Evolutionary conservation across 2,888 invertebrate species (phyloP).

Genomic region (Pteria penguin): DNA sequence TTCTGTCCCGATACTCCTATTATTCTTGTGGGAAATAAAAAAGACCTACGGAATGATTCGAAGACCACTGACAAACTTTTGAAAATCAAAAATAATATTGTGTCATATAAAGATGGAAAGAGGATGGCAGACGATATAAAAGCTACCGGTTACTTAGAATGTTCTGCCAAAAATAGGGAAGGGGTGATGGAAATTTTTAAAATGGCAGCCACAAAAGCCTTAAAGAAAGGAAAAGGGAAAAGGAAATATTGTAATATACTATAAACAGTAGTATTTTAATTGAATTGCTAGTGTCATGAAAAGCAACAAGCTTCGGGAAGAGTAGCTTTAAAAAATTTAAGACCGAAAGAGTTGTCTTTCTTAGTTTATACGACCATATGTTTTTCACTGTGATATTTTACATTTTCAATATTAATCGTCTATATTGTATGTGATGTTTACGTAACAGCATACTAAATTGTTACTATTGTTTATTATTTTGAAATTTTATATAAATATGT

Average conservation of each 20-base stretch:
- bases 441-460: too few relatives aligned
- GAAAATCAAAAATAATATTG: not conserved
- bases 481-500: too few relatives aligned
- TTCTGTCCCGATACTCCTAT: conserved; percentile 26
- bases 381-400: too few relatives aligned
- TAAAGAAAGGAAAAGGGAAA: conserved; percentile 1
- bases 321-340: too few relatives aligned
- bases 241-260: conserved; percentile 6
- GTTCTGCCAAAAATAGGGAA: conserved; percentile 26
- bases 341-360: too few relatives aligned
- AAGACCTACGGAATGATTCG: conserved; percentile 14
- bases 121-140: conserved; percentile 8
- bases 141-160: conserved; percentile 11
- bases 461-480: too few relatives aligned
- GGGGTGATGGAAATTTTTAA: conserved; percentile 21
- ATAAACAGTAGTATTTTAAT: too few relatives aligned
- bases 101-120: conserved; percentile 3
- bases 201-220: conserved; percentile 12
- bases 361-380: too few relatives aligned
- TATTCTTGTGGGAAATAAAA: conserved; percentile 27
- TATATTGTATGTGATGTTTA: too few relatives aligned
- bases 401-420: too few relatives aligned
- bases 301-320: too few relatives aligned
- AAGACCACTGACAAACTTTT: not conserved
- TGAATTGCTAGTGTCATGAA: too few relatives aligned